Base-by-base conservation (phyloP, 2,113 vertebrate species). In the Pomatostomus ruficeps region DNA sequence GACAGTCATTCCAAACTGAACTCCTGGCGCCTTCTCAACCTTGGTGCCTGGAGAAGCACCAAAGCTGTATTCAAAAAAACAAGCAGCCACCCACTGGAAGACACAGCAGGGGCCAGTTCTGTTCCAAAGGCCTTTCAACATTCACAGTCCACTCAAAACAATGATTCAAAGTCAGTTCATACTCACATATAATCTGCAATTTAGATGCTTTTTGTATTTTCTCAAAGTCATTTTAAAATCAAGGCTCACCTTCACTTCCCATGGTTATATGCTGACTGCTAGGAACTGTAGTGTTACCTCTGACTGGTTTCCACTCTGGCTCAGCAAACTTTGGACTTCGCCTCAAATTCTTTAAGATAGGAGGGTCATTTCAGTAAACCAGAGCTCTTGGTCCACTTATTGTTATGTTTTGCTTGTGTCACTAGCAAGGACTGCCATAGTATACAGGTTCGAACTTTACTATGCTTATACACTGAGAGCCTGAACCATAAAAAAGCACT, bases 81-180 rank as follows among this genome's bases (percentile, higher is more conserved):
- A 49, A 31, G 40, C 25, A 72, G 49, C 24, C 51, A 75, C 31
- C 43, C 43, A 11, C 43, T 33, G 29, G 26, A 71, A 83, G 45
- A 63, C 2, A 1, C 62, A 59, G 25, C 9, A 14, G 35, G 26
- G 31, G 12, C 33, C 59, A 74, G 23, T 38, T 92, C 38, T 4
- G 0, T 62, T 81, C 46, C 75, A 77, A 77, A 71, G 19, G 26
- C 59, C 63, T 70, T 85, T 58, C 63, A 65, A 35, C 7, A 46
- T 17, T 51, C 42, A 48, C 40, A 59, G 31, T 43, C 20, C 4
- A 2, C 70, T 81, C 57, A 51, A 45, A 73, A 51, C 21, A 40
- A 57, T 0, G 0, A 68, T n/a, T 58, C 61, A n/a, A 57, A 73
- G n/a, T 43, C 36, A 59, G 38, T 23, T 86, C 19, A 26, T 15